Evolutionary conservation across 2,113 vertebrate genomes (phyloP), one percentile per base, ranked within the genome.

Genomic region (Pluvialis apricaria): DNA sequence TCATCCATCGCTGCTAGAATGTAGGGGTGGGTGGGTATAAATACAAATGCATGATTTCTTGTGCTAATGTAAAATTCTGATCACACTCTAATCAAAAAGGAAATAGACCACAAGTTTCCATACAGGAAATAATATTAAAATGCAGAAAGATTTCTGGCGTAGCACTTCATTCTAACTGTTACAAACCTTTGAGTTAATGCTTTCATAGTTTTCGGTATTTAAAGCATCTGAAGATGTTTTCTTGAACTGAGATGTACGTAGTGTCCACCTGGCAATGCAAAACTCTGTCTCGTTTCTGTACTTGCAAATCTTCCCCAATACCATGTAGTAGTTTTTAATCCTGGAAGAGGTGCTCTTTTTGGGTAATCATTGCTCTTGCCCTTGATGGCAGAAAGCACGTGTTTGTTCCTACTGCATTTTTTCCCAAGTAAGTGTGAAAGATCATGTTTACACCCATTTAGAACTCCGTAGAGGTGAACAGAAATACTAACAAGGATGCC

Each of bases 21-120:
- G 7, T 15, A 3, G 22, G 17, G 5, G 3, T 1, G 3, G 22
- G 21, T 24, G 49, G 57, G 5, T 29, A 1, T n/a, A 13, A 44
- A 1, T 32, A 5, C 5, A 49, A 3, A 31, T 2, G 18, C 45
- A 13, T 57, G 52, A 25, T 40, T 82, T 8, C 32, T 81, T 66
- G 14, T 66, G 31, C 8, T 45, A 19, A 38, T 16, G 6, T 68
- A 38, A 84, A 84, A 55, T 77, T 44, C 22, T 75, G 11, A 45
- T 79, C 1, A 2, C 4, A 15, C 6, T 61, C 9, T 22, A 62
- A 57, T 21, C 6, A 49, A 61, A 86, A 80, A 57, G 17, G 4
- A 86, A 47, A 55, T 10, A 40, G 28, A 57, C 10, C 6, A 60
- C 18, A 82, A n/a, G 9, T 66, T 93, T 68, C 44, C 7, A 1